Evolutionary conservation across 2,888 invertebrate genomes (phyloP).

Genomic region (Ptychoptera contaminata): DNA sequence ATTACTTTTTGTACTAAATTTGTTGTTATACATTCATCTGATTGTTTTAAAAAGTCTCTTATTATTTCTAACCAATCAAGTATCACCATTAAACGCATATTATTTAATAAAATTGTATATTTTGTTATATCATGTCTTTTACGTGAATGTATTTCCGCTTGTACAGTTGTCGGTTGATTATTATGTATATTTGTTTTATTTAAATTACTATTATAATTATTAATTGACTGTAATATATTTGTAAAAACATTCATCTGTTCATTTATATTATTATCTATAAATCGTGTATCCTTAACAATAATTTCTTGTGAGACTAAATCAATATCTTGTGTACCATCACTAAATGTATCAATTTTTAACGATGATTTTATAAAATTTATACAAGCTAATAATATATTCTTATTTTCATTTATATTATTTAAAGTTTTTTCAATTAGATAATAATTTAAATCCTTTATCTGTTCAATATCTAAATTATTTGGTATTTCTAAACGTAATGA

Average conservation of each 20-base stretch:
- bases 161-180: constrained; percentile 29
- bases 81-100: constrained; percentile 86
- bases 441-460: neutral
- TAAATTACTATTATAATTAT: constrained; percentile 31
- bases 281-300: constrained; percentile 24
- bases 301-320: constrained; percentile 77
- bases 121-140: constrained; percentile 50
- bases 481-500: constrained; percentile 45
- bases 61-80: constrained; percentile 87
- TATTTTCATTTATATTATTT: neutral
- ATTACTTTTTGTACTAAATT: neutral
- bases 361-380: constrained; percentile 85
- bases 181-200: constrained; percentile 18
- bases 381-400: constrained; percentile 47
- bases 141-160: constrained; percentile 61
- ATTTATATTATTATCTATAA: neutral
- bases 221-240: constrained; percentile 71
- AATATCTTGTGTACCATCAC: constrained; percentile 79
- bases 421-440: neutral
- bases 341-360: constrained; percentile 69
- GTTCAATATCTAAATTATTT: neutral
- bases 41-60: constrained; percentile 55
- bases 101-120: constrained; percentile 80
- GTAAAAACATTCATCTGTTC: constrained; percentile 63
- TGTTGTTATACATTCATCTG: constrained; percentile 25